phyloP scores from a whole-genome alignment of 2,888 invertebrate species.

The Nesidiocoris tenuis region DNA sequence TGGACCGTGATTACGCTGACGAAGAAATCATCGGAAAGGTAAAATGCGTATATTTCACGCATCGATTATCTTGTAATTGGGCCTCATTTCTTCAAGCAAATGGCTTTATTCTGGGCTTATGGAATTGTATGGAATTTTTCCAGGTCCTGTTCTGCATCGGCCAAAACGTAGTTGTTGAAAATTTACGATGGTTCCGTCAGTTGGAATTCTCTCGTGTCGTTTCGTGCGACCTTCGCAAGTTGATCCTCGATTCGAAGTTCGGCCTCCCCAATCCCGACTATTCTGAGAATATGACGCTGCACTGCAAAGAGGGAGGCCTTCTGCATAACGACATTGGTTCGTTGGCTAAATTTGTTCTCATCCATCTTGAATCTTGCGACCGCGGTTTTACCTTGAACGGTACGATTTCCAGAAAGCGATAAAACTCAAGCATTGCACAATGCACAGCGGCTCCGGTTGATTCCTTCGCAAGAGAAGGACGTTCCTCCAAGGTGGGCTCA shows the following conservation, averaged over 20 bases:
- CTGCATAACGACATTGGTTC: not conserved
- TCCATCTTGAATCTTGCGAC: too few species aligned
- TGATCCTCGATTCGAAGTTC: constrained; percentile 10
- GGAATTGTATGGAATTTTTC: too few species aligned
- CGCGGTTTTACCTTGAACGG: not conserved
- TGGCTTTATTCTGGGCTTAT: too few species aligned
- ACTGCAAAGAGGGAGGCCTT: not conserved
- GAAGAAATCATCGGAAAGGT: constrained; percentile 25
- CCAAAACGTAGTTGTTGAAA: constrained; percentile 13
- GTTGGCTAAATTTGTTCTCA: not conserved
- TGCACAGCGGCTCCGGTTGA: not conserved
- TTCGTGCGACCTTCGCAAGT: not conserved
- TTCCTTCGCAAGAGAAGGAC: not conserved
- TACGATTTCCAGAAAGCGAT: not conserved
- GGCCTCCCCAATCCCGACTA: constrained; percentile 8
- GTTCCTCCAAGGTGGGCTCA: constrained; percentile 14
- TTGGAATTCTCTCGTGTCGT: not conserved
- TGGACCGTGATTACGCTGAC: not conserved
- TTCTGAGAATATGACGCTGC: not conserved
- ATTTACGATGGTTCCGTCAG: constrained; percentile 1
- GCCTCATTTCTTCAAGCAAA: not conserved
- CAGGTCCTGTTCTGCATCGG: constrained; percentile 18
- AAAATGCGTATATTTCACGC: not conserved
- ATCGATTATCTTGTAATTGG: not conserved
- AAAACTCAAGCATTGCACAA: not conserved